Conservation (phyloP, 2,113 vertebrate genomes). For the Irena cyanogastra region DNA sequence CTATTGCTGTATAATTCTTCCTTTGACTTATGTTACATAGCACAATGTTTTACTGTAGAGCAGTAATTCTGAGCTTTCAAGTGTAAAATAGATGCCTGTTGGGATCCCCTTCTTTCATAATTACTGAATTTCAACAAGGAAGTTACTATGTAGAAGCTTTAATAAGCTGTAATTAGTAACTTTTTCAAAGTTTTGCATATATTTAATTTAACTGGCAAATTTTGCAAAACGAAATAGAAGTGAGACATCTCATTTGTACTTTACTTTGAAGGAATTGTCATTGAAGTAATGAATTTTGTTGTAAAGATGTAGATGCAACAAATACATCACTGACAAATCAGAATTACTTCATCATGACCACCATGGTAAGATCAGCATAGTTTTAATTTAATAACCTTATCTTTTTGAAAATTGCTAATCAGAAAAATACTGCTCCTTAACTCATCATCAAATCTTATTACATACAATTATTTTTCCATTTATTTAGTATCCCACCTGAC, state of each 20-base stretch:
- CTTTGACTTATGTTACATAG: background rate
- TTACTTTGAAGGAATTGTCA: background rate
- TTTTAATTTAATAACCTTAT: background rate
- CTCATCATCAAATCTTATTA: background rate
- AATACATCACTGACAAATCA: background rate
- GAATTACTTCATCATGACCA: background rate
- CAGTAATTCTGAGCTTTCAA: slow-evolving; percentile 24
- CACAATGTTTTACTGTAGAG: background rate
- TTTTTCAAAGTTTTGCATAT: slow-evolving; percentile 15
- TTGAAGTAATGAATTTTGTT: background rate
- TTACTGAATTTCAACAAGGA: slow-evolving; percentile 12
- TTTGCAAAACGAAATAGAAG: background rate
- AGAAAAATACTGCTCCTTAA: background rate
- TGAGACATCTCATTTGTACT: background rate
- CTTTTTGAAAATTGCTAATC: background rate
- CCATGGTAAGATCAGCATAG: background rate
- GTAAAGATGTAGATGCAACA: background rate
- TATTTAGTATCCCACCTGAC: background rate
- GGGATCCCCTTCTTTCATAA: background rate
- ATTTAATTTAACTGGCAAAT: background rate
- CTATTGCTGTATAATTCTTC: background rate
- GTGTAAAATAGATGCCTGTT: slow-evolving; percentile 30
- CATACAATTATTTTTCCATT: background rate
- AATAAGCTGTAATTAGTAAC: slow-evolving; percentile 18
- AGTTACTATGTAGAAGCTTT: slow-evolving; percentile 4